Percentiles rank a stretch among this genome's conserved stretches.
phyloP scores from a whole-genome alignment of 2,888 invertebrate genomes.

The Diarsia dahlii region DNA sequence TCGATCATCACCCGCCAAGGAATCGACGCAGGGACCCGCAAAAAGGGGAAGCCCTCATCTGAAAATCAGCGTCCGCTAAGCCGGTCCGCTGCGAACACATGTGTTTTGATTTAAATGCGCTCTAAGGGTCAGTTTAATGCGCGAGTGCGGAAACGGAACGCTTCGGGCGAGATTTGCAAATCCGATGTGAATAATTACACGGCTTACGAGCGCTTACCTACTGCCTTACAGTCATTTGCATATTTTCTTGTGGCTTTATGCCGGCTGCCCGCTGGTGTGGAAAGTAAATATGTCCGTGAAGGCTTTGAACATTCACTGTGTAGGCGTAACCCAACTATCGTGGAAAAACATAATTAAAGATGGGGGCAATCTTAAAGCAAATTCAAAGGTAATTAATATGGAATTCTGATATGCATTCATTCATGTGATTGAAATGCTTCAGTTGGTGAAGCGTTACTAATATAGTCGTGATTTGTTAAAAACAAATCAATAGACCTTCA shows the following conservation, averaged over 20 bases:
- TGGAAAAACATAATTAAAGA: slow-evolving; percentile 7
- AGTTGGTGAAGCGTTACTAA: not conserved
- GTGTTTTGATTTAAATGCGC: slow-evolving; percentile 90
- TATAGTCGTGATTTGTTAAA: not conserved
- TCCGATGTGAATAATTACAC: slow-evolving; percentile 90
- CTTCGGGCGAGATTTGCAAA: slow-evolving; percentile 89
- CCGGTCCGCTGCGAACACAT: slow-evolving; percentile 88
- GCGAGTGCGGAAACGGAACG: slow-evolving; percentile 86
- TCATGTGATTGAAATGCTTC: not conserved
- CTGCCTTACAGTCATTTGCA: slow-evolving; percentile 90
- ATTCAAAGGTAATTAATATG: not conserved
- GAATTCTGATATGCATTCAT: not conserved
- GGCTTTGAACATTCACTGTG: slow-evolving; percentile 56
- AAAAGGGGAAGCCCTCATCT: slow-evolving; percentile 90
- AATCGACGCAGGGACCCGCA: slow-evolving; percentile 90
- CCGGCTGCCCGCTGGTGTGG: slow-evolving; percentile 74
- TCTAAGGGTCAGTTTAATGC: slow-evolving; percentile 89
- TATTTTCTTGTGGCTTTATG: slow-evolving; percentile 89
- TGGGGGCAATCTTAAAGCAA: slow-evolving; percentile 18
- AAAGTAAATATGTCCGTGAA: slow-evolving; percentile 72
- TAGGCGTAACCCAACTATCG: slow-evolving; percentile 38
- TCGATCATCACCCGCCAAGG: slow-evolving; percentile 90
- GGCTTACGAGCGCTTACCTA: slow-evolving; percentile 90
- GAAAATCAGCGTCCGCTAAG: slow-evolving; percentile 89
- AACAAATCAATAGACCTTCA: slow-evolving; percentile 2